Conservation (phyloP, 2,113 vertebrate species). For the Mus pahari region DNA sequence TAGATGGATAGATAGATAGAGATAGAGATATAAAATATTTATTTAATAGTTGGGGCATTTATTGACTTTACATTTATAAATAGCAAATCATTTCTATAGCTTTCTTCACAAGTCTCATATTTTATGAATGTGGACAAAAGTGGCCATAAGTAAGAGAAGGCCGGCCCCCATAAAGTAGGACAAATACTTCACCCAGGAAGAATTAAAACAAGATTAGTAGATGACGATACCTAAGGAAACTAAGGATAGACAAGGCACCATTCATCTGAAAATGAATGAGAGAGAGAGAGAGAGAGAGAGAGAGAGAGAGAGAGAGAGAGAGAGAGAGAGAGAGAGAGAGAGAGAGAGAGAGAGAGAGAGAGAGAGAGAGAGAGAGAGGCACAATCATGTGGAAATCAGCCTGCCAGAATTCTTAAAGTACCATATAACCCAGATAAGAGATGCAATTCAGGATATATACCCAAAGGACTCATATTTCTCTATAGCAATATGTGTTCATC, state of each 20-base stretch:
- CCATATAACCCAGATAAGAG: neutral
- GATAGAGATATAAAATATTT: neutral
- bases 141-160: neutral
- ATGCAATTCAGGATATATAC: neutral
- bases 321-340: too few relatives aligned
- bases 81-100: neutral
- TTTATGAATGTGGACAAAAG: neutral
- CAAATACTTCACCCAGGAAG: rapidly evolving
- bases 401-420: neutral
- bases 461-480: neutral
- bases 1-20: too few relatives aligned
- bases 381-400: neutral
- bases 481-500: neutral
- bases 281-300: too few relatives aligned
- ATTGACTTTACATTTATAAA: neutral
- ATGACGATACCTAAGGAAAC: neutral
- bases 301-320: too few relatives aligned
- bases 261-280: too few relatives aligned
- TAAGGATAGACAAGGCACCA: neutral
- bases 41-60: neutral
- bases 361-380: neutral
- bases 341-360: neutral
- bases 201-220: neutral
- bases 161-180: neutral
- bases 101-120: neutral